These are phyloP conservation scores for Pammene fasciana DNA, from an alignment of 2,888 invertebrate genomes.

Conservation along the genomic window DNA sequence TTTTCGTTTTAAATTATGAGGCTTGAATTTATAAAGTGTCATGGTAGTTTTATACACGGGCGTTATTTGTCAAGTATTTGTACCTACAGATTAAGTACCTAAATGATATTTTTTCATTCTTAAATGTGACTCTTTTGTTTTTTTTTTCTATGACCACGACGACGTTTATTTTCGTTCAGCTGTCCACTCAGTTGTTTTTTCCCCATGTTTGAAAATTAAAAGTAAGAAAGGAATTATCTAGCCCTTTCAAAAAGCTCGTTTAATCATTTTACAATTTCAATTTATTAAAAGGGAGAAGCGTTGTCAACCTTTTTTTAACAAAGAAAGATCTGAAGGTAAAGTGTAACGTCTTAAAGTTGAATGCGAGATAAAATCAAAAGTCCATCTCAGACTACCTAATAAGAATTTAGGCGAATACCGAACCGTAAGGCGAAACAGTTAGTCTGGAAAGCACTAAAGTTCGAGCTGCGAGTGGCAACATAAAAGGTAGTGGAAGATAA, in stretches of 20 bases:
- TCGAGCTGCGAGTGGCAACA: constrained; percentile 10
- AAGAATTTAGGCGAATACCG: constrained; percentile 18
- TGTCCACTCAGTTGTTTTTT: background rate
- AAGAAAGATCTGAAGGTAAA: constrained; percentile 3
- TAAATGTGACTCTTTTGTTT: background rate
- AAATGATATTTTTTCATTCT: too few species aligned
- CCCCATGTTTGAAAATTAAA: background rate
- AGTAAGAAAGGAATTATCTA: background rate
- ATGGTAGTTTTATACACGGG: constrained; percentile 1
- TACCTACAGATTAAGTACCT: too few species aligned
- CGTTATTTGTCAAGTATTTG: constrained; percentile 13
- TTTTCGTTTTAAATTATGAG: too few species aligned
- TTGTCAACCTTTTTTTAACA: constrained; percentile 4
- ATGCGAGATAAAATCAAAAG: constrained; percentile 12
- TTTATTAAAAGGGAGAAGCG: background rate
- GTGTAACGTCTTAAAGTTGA: background rate
- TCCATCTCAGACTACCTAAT: background rate
- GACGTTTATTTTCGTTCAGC: background rate
- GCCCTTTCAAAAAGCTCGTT: background rate
- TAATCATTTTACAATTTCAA: constrained; percentile 1
- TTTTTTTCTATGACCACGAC: background rate
- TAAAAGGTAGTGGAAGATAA: constrained; percentile 13
- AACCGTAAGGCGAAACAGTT: constrained; percentile 29
- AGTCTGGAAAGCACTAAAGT: constrained; percentile 3
- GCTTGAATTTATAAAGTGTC: constrained; percentile 18